These are phyloP conservation scores for Lipotes vexillifer DNA, from an alignment of 2,113 vertebrate genomes.

Conservation along the genomic window DNA sequence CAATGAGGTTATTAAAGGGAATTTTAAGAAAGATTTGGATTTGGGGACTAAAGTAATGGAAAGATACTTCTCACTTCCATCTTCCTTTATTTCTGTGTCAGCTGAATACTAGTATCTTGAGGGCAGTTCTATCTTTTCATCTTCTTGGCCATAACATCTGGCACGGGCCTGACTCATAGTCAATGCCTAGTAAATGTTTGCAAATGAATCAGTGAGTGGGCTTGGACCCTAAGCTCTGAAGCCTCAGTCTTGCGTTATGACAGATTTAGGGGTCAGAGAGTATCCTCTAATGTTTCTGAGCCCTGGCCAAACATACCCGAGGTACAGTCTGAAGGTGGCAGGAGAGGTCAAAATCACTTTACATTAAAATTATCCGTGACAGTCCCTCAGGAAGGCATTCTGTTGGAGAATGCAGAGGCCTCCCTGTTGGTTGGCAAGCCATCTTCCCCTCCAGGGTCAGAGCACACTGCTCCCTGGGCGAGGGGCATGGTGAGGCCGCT, in stretches of 20 bases:
- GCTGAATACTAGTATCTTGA: neutral
- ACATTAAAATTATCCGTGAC: neutral
- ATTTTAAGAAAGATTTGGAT: neutral
- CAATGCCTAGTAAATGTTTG: neutral
- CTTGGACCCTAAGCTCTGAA: accelerated
- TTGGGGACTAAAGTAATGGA: neutral
- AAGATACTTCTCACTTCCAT: too few relatives aligned
- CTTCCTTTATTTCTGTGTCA: neutral
- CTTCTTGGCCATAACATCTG: neutral
- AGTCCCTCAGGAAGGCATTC: neutral
- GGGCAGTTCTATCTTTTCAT: too few relatives aligned
- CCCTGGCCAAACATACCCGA: accelerated
- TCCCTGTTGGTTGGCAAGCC: neutral
- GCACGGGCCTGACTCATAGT: accelerated
- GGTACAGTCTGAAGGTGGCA: neutral
- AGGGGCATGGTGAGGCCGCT: accelerated
- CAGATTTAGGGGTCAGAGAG: neutral
- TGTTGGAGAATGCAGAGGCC: neutral
- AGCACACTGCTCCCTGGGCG: accelerated
- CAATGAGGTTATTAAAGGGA: neutral
- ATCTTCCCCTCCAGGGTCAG: too few relatives aligned
- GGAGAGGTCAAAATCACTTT: neutral
- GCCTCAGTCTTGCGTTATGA: too few relatives aligned
- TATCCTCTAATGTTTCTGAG: neutral
- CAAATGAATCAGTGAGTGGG: neutral